Evolutionary conservation across 2,888 invertebrate genomes (phyloP), one percentile per base, ranked within the genome.

Genomic region (Proisotoma minuta): DNA sequence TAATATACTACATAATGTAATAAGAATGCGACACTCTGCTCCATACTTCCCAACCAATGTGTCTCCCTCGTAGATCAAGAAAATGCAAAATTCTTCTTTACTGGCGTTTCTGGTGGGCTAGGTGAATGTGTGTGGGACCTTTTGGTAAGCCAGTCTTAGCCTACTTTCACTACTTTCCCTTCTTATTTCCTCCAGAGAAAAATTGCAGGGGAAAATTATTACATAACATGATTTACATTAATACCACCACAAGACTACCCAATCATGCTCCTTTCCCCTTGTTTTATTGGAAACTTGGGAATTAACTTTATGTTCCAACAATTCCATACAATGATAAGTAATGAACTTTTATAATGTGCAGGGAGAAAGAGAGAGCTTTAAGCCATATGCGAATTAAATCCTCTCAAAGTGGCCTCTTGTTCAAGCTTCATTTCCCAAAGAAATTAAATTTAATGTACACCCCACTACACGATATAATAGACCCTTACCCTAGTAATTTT

Each of bases 181-280:
- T 10, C 10, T 18, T 27, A 27, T 15, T 27, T n/a, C 18, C 48
- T 57, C 48, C 22, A 27, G 23, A 27, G 48, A 26, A 57, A 28
- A 57, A 57, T 57, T 59, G 29, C 39, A 28, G n/a, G 27, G 34
- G 60, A 60, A 34, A 54, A 60, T 58, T 53, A 59, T 53, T 52
- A 57, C 60, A 60, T 60, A 58, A 61, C 56, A 60, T 63, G 60
- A 59, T 60, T 63, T 63, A 63, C 52, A 60, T 56, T 59, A 63
- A 60, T 52, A 57, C 57, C 24, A 39, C 50, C 43, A 27, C 26
- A 54, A 54, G 47, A 18, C 4, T 26, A 47, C 29, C 59, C 47
- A 60, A 60, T 60, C 60, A 48, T 47, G 22, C 34, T 10, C 10
- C 47, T 34, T 12, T 47, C 47, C 47, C 10, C 29, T 12, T 39